Evolutionary conservation across 2,113 vertebrate species (phyloP), one percentile per base, ranked within the genome.

Genomic region (Lagopus leucura): DNA sequence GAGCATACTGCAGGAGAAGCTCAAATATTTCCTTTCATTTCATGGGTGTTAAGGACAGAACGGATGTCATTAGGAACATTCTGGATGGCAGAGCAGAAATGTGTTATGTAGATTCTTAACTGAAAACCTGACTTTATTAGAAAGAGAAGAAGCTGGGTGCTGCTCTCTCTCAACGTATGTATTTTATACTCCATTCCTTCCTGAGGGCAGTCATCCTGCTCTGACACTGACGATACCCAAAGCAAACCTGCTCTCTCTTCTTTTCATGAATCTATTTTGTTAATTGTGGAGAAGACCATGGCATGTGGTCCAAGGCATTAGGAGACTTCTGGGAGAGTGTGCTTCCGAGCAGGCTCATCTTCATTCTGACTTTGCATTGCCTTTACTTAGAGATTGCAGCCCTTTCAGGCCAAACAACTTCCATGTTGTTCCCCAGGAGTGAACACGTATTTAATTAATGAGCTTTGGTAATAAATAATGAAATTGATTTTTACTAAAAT

Each of bases 91-190:
- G 40, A 34, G 18, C 6, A 81, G 36, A 36, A 57, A 22, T 25
- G n/a, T 2, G 2, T 50, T 64, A 19, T 42, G 38, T 30, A 13
- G 38, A 19, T 28, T 65, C 25, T 78, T 66, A n/a, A 50, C 55
- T 38, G 22, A 28, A 79, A 43, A 69, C 54, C 18, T 52, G 15
- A 47, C 36, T 34, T 64, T 27, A 64, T 40, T 27, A n/a, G 25
- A 63, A 48, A 8, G 55, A 45, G 30, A 34, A 45, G 36, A 13
- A 10, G 32, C 57, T 4, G 36, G 18, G 30, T 0, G 1, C 24
- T 22, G 36, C 4, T 76, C 15, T 6, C 6, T 58, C 30, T 58
- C 0, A 0, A 11, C 5, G 5, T 21, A 55, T 1, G 54, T 19
- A 32, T 10, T 13, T n/a, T 45, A 19, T 18, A 30, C 17, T 86